Percentiles rank a stretch among this genome's conserved stretches.
Conservation (phyloP, 1,140 invertebrate species). For the Drosophila nannoptera region DNA sequence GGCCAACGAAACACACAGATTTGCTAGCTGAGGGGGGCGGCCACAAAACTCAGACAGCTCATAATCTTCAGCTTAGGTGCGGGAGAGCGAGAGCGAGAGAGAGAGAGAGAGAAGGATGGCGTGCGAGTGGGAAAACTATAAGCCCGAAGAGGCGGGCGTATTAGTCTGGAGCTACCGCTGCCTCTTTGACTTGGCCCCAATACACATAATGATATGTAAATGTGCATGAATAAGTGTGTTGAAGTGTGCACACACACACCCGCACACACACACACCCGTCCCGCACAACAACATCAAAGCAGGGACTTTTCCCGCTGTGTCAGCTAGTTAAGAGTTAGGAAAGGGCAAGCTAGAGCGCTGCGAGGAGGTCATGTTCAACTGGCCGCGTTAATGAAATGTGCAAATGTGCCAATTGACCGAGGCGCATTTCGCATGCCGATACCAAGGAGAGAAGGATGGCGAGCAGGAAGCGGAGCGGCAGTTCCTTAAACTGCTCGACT, state of each 20-base stretch:
- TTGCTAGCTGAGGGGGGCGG: constrained; percentile 67
- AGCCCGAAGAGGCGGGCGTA: constrained; percentile 18
- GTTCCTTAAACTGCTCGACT: constrained; percentile 38
- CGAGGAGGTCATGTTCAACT: constrained; percentile 36
- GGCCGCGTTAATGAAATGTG: constrained; percentile 71
- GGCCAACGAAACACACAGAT: constrained; percentile 42
- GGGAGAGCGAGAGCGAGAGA: constrained; percentile 10
- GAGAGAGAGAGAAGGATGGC: constrained; percentile 1
- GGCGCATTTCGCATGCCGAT: constrained; percentile 44
- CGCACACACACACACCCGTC: constrained; percentile 35
- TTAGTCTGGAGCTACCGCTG: constrained; percentile 8
- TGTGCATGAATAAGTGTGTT: constrained; percentile 72
- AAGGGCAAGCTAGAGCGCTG: not conserved
- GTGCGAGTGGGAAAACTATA: constrained; percentile 44
- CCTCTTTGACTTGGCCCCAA: constrained; percentile 49
- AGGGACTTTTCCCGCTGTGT: constrained; percentile 50
- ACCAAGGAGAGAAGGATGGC: not conserved
- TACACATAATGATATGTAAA: constrained; percentile 72
- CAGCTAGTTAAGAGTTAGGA: constrained; percentile 59
- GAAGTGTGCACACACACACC: constrained; percentile 50
- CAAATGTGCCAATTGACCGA: constrained; percentile 75
- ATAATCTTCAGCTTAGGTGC: constrained; percentile 76
- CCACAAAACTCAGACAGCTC: constrained; percentile 70
- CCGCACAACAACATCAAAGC: constrained; percentile 60
- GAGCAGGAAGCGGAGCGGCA: not conserved